A percentile compares a stretch with the other conserved stretches of the same genome.
phyloP scores from a whole-genome alignment of 2,888 invertebrate genomes.

The Blera fallax region DNA sequence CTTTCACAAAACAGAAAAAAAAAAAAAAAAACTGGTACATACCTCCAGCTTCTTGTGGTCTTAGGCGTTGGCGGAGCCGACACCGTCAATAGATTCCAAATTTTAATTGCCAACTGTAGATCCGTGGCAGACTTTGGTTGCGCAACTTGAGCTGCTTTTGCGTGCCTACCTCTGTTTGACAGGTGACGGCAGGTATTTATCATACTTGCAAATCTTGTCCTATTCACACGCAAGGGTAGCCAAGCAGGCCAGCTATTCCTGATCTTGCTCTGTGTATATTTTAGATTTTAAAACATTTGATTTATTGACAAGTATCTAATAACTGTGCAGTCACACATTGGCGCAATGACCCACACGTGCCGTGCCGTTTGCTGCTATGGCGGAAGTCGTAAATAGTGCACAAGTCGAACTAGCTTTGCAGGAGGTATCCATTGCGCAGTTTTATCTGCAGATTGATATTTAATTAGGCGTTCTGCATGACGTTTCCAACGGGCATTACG shows the following conservation, averaged over 20 bases:
- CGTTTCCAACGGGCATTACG: constrained; percentile 40
- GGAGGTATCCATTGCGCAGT: not conserved
- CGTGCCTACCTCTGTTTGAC: constrained; percentile 21
- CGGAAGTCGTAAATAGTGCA: constrained; percentile 49
- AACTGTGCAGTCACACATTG: constrained; percentile 51
- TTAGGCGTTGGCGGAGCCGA: constrained; percentile 54
- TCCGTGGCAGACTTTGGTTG: constrained; percentile 22
- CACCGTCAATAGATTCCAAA: constrained; percentile 11
- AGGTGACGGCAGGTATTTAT: constrained; percentile 65
- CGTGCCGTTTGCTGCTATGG: constrained; percentile 9
- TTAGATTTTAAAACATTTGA: constrained; percentile 26
- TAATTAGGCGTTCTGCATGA: constrained; percentile 50
- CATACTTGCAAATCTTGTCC: constrained; percentile 57
- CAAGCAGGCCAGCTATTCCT: not conserved
- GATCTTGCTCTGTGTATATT: not conserved
- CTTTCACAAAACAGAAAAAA: constrained; percentile 24
- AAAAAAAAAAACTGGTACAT: constrained; percentile 44
- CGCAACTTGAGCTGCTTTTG: constrained; percentile 21
- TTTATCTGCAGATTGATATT: constrained; percentile 32
- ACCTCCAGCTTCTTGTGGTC: not conserved
- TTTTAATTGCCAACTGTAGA: constrained; percentile 63
- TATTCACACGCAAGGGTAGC: constrained; percentile 25
- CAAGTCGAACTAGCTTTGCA: not conserved
- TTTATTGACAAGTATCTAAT: constrained; percentile 51
- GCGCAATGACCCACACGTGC: constrained; percentile 29